Evolutionary conservation across 2,113 vertebrate genomes (phyloP).

Genomic region (Oenanthe melanoleuca): DNA sequence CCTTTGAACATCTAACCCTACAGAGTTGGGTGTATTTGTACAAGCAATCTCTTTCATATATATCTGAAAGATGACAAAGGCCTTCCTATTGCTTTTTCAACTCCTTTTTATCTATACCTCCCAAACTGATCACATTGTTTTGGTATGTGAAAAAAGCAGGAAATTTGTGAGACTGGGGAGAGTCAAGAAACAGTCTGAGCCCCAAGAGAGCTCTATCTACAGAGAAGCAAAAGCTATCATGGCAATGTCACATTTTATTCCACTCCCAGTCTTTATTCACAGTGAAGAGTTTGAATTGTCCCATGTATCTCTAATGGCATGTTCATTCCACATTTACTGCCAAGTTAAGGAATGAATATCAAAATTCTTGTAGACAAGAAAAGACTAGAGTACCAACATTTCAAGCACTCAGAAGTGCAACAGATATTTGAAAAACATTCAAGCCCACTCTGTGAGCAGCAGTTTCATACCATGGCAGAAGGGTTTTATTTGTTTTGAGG

Average conservation of each 20-base stretch:
- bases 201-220: background rate
- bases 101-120: background rate
- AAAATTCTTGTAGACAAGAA: background rate
- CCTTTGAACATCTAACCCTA: background rate
- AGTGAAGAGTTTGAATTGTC: background rate
- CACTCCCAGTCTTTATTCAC: background rate
- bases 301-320: background rate
- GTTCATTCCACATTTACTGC: background rate
- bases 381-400: background rate
- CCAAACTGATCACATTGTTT: background rate
- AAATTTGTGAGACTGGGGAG: background rate
- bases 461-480: background rate
- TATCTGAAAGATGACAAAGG: background rate
- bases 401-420: background rate
- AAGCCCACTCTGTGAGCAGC: background rate
- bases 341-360: background rate
- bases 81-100: background rate
- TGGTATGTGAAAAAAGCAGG: background rate
- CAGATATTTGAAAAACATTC: background rate
- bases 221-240: background rate
- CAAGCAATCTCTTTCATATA: background rate
- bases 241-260: background rate
- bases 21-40: background rate
- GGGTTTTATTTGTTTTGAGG: background rate
- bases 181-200: background rate